Percentiles rank a stretch among this genome's conserved stretches.
phyloP scores from a whole-genome alignment of 2,113 vertebrate species.

The Eulacestoma nigropectus region DNA sequence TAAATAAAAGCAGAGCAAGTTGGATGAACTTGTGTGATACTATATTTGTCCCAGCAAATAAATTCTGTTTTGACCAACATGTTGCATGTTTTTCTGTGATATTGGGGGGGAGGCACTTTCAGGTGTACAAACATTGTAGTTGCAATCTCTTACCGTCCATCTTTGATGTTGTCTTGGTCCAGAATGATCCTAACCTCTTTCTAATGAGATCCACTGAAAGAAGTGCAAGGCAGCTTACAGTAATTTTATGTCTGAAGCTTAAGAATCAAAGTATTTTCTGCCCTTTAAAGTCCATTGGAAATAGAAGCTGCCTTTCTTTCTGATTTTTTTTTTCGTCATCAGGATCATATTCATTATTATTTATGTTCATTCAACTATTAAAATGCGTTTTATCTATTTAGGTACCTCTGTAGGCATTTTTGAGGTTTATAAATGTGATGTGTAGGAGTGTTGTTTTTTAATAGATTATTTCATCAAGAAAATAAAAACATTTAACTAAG shows the following conservation, averaged over 20 bases:
- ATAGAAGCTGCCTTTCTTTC: background rate
- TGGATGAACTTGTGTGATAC: background rate
- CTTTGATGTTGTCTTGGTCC: background rate
- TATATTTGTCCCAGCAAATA: background rate
- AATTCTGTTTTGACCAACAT: background rate
- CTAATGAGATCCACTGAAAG: background rate
- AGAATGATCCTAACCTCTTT: background rate
- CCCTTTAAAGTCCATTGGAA: background rate
- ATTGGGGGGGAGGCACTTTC: background rate
- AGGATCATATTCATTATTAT: background rate
- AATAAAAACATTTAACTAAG: background rate
- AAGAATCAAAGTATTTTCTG: background rate
- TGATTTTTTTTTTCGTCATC: background rate
- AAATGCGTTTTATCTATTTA: background rate
- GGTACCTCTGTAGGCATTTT: background rate
- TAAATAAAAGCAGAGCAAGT: background rate
- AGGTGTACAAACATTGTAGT: background rate
- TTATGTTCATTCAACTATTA: background rate
- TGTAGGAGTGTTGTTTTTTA: background rate
- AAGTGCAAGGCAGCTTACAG: background rate
- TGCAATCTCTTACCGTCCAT: background rate
- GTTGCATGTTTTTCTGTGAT: background rate
- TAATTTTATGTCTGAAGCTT: background rate
- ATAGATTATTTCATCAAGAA: background rate
- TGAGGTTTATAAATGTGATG: background rate